A percentile compares a stretch with the other conserved stretches of the same genome.
These are phyloP conservation scores for Oreochromis niloticus DNA, from an alignment of 2,113 vertebrate genomes.

Conservation along the genomic window DNA sequence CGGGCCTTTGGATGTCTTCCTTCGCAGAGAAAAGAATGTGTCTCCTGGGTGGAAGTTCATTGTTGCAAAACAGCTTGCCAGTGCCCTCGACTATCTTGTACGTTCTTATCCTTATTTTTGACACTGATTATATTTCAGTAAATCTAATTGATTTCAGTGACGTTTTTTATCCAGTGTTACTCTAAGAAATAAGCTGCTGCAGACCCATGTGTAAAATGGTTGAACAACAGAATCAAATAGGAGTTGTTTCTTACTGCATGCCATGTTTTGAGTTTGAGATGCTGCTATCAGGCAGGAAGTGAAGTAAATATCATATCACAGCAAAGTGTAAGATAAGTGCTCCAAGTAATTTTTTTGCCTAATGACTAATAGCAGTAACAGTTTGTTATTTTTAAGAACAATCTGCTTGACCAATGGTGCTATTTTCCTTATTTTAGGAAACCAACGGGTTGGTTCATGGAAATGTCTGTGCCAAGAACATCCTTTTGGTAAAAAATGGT, in stretches of 20 bases:
- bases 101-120: conserved; percentile 28
- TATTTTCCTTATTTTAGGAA: conserved; percentile 71
- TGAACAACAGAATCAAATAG: background rate
- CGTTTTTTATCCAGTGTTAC: background rate
- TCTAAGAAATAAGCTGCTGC: background rate
- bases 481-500: conserved; percentile 83
- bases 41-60: conserved; percentile 85
- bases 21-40: conserved; percentile 77
- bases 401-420: background rate
- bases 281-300: background rate
- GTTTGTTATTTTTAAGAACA: background rate
- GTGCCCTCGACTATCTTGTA: conserved; percentile 90
- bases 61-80: conserved; percentile 87
- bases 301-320: background rate
- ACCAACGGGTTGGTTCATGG: conserved; percentile 85
- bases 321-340: background rate
- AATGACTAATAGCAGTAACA: background rate
- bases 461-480: conserved; percentile 90
- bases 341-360: background rate
- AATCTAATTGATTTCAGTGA: background rate
- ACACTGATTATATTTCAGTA: background rate
- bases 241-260: background rate
- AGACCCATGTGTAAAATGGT: background rate
- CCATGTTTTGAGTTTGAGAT: background rate
- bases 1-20: conserved; percentile 86